Evolutionary conservation across 2,797 vertebrate genomes (phyloP).

Genomic region (Sebastes nivosus): DNA sequence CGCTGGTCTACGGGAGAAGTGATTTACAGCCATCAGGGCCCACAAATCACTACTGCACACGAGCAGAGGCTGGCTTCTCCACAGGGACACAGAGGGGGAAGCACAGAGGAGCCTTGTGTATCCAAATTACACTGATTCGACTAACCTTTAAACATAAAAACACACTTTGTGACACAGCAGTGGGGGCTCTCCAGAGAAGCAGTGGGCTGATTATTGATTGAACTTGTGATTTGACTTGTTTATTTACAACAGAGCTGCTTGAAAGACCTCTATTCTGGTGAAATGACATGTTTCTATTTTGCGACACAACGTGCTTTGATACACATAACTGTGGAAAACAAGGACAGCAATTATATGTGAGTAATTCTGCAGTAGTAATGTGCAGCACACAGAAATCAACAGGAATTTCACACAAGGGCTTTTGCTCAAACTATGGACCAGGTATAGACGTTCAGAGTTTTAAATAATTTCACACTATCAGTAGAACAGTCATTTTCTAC

Average conservation of each 20-base stretch:
- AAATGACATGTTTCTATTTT: conserved; percentile 14
- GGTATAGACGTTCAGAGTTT: not conserved
- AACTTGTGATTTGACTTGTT: not conserved
- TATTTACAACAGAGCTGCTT: conserved; percentile 1
- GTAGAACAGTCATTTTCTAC: not conserved
- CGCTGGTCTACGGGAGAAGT: conserved; percentile 47
- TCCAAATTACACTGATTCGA: conserved; percentile 47
- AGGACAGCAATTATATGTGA: not conserved
- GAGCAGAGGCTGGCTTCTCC: conserved; percentile 41
- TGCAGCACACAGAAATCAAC: not conserved
- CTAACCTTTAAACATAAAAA: conserved; percentile 33
- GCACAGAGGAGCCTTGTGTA: conserved; percentile 24
- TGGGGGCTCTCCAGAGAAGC: not conserved
- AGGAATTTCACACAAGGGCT: not conserved
- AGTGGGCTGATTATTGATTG: conserved; percentile 1
- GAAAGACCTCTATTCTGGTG: not conserved
- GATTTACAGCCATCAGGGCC: conserved; percentile 60
- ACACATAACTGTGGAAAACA: not conserved
- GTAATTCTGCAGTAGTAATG: not conserved
- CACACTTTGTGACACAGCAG: conserved; percentile 1
- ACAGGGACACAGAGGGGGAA: conserved; percentile 5
- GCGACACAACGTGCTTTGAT: not conserved
- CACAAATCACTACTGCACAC: conserved; percentile 45
- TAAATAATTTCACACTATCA: not conserved
- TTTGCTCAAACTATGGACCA: not conserved